Base-by-base conservation (phyloP, 2,888 invertebrate genomes). In the Willowsia nigromaculata region DNA sequence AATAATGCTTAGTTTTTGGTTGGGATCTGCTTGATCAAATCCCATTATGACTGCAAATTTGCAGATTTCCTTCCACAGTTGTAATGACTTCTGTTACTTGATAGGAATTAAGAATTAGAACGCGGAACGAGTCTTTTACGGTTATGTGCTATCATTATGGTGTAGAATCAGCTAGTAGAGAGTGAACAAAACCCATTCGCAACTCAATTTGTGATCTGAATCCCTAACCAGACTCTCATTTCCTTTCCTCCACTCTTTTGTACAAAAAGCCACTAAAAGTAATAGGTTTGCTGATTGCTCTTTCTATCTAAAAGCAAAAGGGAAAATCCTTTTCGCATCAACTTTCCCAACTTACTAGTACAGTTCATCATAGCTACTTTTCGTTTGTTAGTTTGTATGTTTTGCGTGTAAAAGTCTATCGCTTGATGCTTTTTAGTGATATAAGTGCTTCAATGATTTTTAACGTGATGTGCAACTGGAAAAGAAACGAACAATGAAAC, bases 131-230 rank as follows among this genome's bases (percentile, higher is more conserved):
- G 30, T 18, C 4, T 22, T 5, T 25, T 11, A 56, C 18, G 56
- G 18, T 25, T 25, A 56, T 76, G 47, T 30, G 18, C 78, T 33
- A 78, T 13, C 18, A 53, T 53, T 53, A n/a, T 25, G 1, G 6
- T 43, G 30, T 27, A 9, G 22, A 43, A 53, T 33, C 18, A 27
- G 9, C 6, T 7, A n/a, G n/a, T n/a, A 18, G 53, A 56, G 25
- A 78, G n/a, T 9, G 27, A 40, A 43, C 13, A 30, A 71, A 71
- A 56, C 71, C 37, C 71, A 37, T 83, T 81, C 56, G 30, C 62
- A 30, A 65, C n/a, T 40, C 82, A 82, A 82, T 84, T 84, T 84
- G 50, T 27, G 47, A 84, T 71, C 53, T 56, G 84, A 53, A 84
- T 71, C 37, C 47, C 53, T 47, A 84, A 84, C 33, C 53, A 22